Percentiles rank a stretch among this genome's conserved stretches.
Evolutionary conservation across 2,888 invertebrate genomes (phyloP).

Genomic region (Meganola albula): DNA sequence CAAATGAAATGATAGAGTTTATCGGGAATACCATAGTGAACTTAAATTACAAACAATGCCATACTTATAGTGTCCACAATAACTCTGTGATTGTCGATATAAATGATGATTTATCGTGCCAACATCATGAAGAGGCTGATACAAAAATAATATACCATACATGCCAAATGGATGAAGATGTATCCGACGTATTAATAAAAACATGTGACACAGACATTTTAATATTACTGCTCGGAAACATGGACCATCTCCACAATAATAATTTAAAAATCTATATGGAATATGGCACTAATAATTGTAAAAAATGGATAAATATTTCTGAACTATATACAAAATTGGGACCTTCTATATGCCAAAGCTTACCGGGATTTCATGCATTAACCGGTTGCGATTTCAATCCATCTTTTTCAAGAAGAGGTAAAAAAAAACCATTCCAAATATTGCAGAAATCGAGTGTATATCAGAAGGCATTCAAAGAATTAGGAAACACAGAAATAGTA

Average conservation of each 20-base stretch:
- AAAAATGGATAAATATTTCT: background rate
- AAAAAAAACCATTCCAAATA: slow-evolving; percentile 1
- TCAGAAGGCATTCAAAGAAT: background rate
- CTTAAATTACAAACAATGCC: background rate
- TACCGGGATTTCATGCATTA: slow-evolving; percentile 4
- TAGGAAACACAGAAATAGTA: background rate
- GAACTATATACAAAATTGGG: background rate
- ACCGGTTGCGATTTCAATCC: slow-evolving; percentile 3
- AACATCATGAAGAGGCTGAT: background rate
- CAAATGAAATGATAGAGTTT: background rate
- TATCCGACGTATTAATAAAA: background rate
- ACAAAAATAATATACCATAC: background rate
- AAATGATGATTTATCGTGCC: background rate
- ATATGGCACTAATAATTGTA: background rate
- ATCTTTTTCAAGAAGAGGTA: background rate
- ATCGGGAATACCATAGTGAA: background rate
- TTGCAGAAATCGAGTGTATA: background rate
- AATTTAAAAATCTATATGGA: background rate
- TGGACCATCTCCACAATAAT: background rate
- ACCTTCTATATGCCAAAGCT: background rate
- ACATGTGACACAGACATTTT: background rate
- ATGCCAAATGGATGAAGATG: background rate
- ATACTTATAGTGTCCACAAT: background rate
- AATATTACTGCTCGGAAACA: background rate
- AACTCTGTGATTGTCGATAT: background rate